Base-by-base conservation (phyloP, 35 echinoderm and acorn worm species). In the Anneissia japonica region DNA sequence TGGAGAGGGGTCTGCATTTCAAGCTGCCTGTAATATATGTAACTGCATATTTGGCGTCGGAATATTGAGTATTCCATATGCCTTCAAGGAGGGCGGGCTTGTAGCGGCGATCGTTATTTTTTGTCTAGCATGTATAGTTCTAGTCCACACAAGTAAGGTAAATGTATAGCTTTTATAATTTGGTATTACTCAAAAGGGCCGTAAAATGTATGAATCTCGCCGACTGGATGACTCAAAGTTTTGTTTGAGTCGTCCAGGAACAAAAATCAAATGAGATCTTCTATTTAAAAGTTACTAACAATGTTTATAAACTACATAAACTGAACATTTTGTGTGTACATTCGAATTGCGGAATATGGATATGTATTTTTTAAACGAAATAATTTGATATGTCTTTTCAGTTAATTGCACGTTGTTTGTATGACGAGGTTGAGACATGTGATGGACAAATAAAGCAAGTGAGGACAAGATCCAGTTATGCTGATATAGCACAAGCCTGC, bases 1-100 rank as follows among this genome's bases (percentile, higher is more conserved):
- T 38, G 79, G 79, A 5, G 79, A 81, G 16, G 79, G 35, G 11
- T 81, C 79, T 10, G 79, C 38, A 14, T 39, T 81, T 12, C 79
- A 81, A 28, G 79, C 79, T 38, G 79, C 79, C 17, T 81, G 79
- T 36, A 81, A 81, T 81, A 81, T 81, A 37, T 81, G 79, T 81
- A 81, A 81, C 79, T 81, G 79, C 23, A n/a, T 81, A 40, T 81
- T 81, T 40, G 79, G 79, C 13, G 79, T 81, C 9, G 79, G 79
- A 9, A 81, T 81, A 38, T 21, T 81, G 38, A 81, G 35, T 7
- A 81, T 81, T 81, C 79, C 79, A 23, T 81, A 81, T n/a, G 79
- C 79, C 38, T 36, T 81, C 35, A 36, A 39, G 7, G 79, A 81
- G 30, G 79, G 79, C 23, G 79, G 79, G 17, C 36, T 81, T 11